Evolutionary conservation across 2,888 invertebrate genomes (phyloP), one percentile per base, ranked within the genome.

Genomic region (Xestia xanthographa): DNA sequence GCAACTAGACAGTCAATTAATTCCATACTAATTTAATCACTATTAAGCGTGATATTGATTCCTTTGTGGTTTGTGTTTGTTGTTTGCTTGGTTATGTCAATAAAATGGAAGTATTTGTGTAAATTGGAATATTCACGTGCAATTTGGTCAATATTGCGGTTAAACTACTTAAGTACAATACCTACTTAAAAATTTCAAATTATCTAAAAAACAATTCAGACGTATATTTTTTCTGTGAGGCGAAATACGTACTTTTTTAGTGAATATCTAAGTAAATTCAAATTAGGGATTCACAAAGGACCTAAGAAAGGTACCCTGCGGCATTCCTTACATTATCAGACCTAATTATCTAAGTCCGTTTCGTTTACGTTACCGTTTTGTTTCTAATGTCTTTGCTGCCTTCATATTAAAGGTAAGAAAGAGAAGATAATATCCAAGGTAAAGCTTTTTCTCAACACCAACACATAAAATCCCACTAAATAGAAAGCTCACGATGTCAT

Each of bases 1-100:
- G 62, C 67, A 80, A 84, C 53, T 48, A 80, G 58, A 60, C 26
- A 11, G 26, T 26, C 50, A 45, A 79, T 84, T 63, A 66, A 63
- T 80, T 70, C 50, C 20, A 45, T 41, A 26, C 45, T 72, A 66
- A 80, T 58, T 66, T 34, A 63, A 53, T 63, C 22, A 17, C 53
- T 67, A 43, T 45, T 83, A 17, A 34, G n/a, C 48, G 45, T 58
- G 29, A 58, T 66, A 72, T 70, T 62, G 66, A 72, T 69, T 48
- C n/a, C 14, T 48, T 5, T 62, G 60, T 53, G 45, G 41, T 66
- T 60, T 41, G 38, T 43, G 53, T 68, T 60, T 41, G n/a, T 29
- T 14, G 6, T 20, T 9, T 43, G 14, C 14, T 58, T n/a, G 11
- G 45, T 56, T n/a, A 62, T 5, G 26, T 22, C 11, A 67, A 43